A percentile compares a stretch with the other conserved stretches of the same genome.
phyloP scores from a whole-genome alignment of 2,113 vertebrate species.

The Campylomormyrus tamandua region DNA sequence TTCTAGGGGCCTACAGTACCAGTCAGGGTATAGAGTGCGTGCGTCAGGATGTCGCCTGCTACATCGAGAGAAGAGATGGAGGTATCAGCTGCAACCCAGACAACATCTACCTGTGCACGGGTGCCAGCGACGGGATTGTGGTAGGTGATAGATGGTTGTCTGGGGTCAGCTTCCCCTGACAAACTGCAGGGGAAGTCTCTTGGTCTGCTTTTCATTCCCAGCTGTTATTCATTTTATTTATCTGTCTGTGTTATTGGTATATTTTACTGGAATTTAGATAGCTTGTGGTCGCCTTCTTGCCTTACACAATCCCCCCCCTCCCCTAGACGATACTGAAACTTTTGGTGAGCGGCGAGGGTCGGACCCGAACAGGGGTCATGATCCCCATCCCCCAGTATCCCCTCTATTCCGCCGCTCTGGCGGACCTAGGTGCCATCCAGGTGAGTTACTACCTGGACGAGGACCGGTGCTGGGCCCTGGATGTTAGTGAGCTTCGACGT shows the following conservation, averaged over 20 bases:
- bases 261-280: background rate
- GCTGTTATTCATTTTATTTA: background rate
- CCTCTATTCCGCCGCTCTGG: slow-evolving; percentile 63
- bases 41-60: slow-evolving; percentile 55
- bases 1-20: slow-evolving; percentile 60
- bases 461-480: slow-evolving; percentile 59
- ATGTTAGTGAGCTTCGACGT: slow-evolving; percentile 52
- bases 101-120: slow-evolving; percentile 63
- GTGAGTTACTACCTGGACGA: slow-evolving; percentile 67
- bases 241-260: background rate
- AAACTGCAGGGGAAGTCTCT: background rate
- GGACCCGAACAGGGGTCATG: slow-evolving; percentile 56
- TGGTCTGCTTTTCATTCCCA: background rate
- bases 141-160: slow-evolving; percentile 21
- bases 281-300: background rate
- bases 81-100: slow-evolving; percentile 51
- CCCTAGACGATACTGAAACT: slow-evolving; percentile 62
- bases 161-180: background rate
- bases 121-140: slow-evolving; percentile 66
- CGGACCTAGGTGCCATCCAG: slow-evolving; percentile 57
- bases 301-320: background rate
- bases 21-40: slow-evolving; percentile 61
- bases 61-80: slow-evolving; percentile 60
- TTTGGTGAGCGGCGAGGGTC: slow-evolving; percentile 55
- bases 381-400: slow-evolving; percentile 74